Evolutionary conservation across 2,888 invertebrate genomes (phyloP), one percentile per base, ranked within the genome.

Genomic region (Drosophila peninsularis): DNA sequence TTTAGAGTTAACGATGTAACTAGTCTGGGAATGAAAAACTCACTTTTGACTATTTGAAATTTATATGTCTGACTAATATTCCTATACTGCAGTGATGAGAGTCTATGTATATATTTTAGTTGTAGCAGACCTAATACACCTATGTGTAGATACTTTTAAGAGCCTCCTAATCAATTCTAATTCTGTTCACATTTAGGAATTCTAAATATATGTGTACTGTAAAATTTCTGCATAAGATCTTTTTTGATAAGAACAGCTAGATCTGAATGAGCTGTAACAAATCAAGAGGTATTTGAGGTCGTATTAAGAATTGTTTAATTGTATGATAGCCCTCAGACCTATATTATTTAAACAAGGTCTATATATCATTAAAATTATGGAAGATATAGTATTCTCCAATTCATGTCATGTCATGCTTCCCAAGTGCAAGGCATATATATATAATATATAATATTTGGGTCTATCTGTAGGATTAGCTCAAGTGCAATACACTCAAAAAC

Each of bases 21-120:
- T 64, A 77, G 34, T 55, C 65, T 47, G 42, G 53, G 49, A 32
- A 36, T 32, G 19, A 10, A 14, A 53, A 14, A 24, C 14, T n/a
- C n/a, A n/a, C n/a, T n/a, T n/a, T n/a, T n/a, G n/a, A n/a, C n/a
- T 5, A 30, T 47, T n/a, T 2, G 0, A 10, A 27, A 45, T 21
- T 21, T 21, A 5, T 21, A 14, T 14, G 13, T 11, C 2, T 42
- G 13, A 21, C 19, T 19, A 11, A 2, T 19, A 19, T 19, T 11
- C 4, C 10, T 17, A 13, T 5, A 1, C 11, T 19, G 10, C 4
- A 41, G 17, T 11, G 39, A 17, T 17, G 5, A 2, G 11, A 11
- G 11, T 4, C 17, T 17, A 1, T 41, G 17, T 41, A 42, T 14
- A 21, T 41, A 42, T 21, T 14, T 42, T 5, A 21, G 11, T 14